Evolutionary conservation across 2,113 vertebrate species (phyloP).

Genomic region (Lepus europaeus): DNA sequence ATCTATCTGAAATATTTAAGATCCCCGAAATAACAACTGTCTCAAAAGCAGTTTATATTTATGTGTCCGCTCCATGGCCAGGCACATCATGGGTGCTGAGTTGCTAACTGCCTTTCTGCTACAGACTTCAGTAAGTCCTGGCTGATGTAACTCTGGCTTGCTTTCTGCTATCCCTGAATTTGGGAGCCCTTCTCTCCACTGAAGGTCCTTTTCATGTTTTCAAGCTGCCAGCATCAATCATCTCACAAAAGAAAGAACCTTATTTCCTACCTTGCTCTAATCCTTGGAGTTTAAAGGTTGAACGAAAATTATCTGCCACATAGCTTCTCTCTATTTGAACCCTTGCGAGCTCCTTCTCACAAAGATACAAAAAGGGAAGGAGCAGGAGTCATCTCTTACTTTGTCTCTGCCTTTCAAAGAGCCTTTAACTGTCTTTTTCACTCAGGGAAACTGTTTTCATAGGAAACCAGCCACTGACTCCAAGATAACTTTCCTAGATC

Average conservation of each 20-base stretch:
- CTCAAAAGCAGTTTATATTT: slow-evolving; percentile 1
- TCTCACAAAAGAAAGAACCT: slow-evolving; percentile 69
- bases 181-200: not conserved
- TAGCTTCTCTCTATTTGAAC: slow-evolving; percentile 14
- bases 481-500: slow-evolving; percentile 15
- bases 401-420: not conserved
- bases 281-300: not conserved
- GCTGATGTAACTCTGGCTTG: not conserved
- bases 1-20: not conserved
- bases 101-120: not conserved
- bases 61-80: not conserved
- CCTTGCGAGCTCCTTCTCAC: not conserved
- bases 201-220: slow-evolving; percentile 55
- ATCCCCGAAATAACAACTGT: not conserved
- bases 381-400: not conserved
- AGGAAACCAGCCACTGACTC: slow-evolving; percentile 14
- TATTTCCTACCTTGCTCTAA: slow-evolving; percentile 65
- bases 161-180: not conserved
- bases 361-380: not conserved
- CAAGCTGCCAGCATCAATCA: slow-evolving; percentile 37
- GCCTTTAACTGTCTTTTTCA: not conserved
- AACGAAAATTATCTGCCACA: slow-evolving; percentile 42
- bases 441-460: not conserved
- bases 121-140: not conserved
- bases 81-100: not conserved